Conservation (phyloP, 2,797 vertebrate species). For the Chromobotia macracanthus region DNA sequence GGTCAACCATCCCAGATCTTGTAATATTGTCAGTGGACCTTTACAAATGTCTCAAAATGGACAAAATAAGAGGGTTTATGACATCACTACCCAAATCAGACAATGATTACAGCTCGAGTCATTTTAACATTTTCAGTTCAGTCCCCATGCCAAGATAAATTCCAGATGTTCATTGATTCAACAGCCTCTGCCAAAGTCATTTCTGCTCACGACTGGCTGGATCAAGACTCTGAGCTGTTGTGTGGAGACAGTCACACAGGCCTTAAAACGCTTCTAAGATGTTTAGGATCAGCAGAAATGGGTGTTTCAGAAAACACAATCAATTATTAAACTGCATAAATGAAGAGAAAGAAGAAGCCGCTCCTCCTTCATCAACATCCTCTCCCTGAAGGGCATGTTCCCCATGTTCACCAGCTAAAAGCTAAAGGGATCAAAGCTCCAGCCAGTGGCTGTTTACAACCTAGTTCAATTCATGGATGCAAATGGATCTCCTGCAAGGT, state of each 20-base stretch:
- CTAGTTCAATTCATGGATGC: conserved; percentile 17
- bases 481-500: conserved; percentile 43
- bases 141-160: not conserved
- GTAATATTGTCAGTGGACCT: not conserved
- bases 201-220: conserved; percentile 35
- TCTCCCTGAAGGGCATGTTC: conserved; percentile 49
- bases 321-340: conserved; percentile 61
- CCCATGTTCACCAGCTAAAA: conserved; percentile 37
- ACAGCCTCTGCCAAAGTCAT: not conserved
- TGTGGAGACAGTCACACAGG: conserved; percentile 17
- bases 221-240: conserved; percentile 42
- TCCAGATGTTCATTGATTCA: not conserved
- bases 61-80: not conserved
- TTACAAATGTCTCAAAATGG: conserved; percentile 1
- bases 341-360: conserved; percentile 45
- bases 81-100: not conserved
- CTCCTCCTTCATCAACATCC: conserved; percentile 48
- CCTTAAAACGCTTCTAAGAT: conserved; percentile 55
- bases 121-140: not conserved
- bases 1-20: not conserved
- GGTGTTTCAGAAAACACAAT: conserved; percentile 60
- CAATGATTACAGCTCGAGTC: not conserved
- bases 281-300: conserved; percentile 55
- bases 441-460: conserved; percentile 29
- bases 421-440: conserved; percentile 37